Conservation (phyloP, 2,888 invertebrate species). For the Nymphalis polychloros region DNA sequence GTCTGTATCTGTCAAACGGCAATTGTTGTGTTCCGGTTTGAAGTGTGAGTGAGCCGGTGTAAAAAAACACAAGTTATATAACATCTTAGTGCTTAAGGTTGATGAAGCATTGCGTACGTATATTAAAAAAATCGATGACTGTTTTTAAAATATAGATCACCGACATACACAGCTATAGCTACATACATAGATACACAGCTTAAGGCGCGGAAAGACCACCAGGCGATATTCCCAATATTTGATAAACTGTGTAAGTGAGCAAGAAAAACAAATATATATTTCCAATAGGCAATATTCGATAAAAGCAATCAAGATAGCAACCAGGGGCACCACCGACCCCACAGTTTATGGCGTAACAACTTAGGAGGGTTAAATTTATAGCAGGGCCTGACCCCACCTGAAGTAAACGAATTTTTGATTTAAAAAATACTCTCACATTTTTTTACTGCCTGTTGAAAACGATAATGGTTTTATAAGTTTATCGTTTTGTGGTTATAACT, state of each 20-base stretch:
- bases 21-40: too few relatives aligned
- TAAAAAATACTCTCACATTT: slow-evolving; percentile 46
- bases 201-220: too few relatives aligned
- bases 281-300: slow-evolving; percentile 61
- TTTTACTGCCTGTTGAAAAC: slow-evolving; percentile 20
- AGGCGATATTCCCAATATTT: neutral
- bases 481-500: slow-evolving; percentile 1
- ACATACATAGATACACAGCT: too few relatives aligned
- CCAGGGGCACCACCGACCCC: slow-evolving; percentile 50
- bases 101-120: too few relatives aligned
- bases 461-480: slow-evolving; percentile 2
- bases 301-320: slow-evolving; percentile 70
- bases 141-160: neutral
- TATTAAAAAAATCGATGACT: too few relatives aligned
- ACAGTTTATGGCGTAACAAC: slow-evolving; percentile 64
- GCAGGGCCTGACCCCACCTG: slow-evolving; percentile 58
- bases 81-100: too few relatives aligned
- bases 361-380: slow-evolving; percentile 69
- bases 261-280: slow-evolving; percentile 41
- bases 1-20: too few relatives aligned
- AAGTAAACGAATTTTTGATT: slow-evolving; percentile 50
- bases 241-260: neutral
- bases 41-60: too few relatives aligned
- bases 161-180: too few relatives aligned
- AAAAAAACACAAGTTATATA: too few relatives aligned